Evolutionary conservation across 1,140 invertebrate genomes (phyloP).

Genomic region (Drosophila arizonae): DNA sequence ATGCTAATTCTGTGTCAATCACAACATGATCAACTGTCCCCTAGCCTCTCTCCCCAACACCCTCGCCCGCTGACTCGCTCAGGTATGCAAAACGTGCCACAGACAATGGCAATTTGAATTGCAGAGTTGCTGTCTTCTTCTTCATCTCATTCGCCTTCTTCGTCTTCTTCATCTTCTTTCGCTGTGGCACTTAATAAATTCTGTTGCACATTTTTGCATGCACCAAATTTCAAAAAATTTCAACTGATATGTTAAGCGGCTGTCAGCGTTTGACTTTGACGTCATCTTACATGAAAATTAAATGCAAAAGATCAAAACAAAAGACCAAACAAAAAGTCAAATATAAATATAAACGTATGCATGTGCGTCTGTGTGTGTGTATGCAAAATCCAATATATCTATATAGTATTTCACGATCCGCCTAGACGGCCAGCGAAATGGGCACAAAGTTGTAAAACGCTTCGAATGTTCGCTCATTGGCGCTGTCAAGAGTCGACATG

Average conservation of each 20-base stretch:
- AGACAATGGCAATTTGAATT: constrained; percentile 79
- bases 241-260: constrained; percentile 78
- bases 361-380: constrained; percentile 4
- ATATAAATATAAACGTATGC: constrained; percentile 20
- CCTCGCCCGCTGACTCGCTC: background rate
- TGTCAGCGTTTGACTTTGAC: constrained; percentile 71
- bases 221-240: constrained; percentile 73
- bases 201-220: constrained; percentile 77
- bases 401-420: constrained; percentile 72
- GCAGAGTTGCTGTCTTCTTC: constrained; percentile 48
- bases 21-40: constrained; percentile 50
- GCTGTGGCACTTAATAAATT: constrained; percentile 79
- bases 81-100: constrained; percentile 64
- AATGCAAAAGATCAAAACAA: constrained; percentile 68
- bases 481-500: constrained; percentile 71
- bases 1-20: constrained; percentile 79
- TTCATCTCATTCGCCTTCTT: background rate
- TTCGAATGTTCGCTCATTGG: constrained; percentile 81
- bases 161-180: background rate
- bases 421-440: constrained; percentile 58
- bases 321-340: constrained; percentile 40
- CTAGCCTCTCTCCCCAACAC: background rate
- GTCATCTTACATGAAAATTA: constrained; percentile 74
- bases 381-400: constrained; percentile 79
- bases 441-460: constrained; percentile 82